Percentiles rank a stretch among this genome's conserved stretches.
Conservation (phyloP, 2,888 invertebrate genomes). For the Drosophila ochracea region DNA sequence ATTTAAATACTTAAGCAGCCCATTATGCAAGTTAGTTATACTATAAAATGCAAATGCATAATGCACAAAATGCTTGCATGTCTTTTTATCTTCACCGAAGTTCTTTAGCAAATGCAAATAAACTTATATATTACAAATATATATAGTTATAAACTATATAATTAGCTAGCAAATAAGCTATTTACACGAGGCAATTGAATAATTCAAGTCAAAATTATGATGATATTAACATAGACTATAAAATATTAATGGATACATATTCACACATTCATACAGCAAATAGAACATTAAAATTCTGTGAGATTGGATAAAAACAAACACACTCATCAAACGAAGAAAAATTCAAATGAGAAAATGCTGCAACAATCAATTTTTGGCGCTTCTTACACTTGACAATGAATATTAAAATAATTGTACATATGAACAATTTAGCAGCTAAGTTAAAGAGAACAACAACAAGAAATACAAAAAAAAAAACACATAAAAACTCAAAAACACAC, state of each 20-base stretch:
- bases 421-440: slow-evolving; percentile 45
- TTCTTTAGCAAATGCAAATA: slow-evolving; percentile 54
- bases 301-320: slow-evolving; percentile 20
- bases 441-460: slow-evolving; percentile 25
- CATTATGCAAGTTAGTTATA: slow-evolving; percentile 14
- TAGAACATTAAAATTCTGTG: slow-evolving; percentile 36
- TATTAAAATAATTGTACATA: slow-evolving; percentile 50
- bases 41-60: slow-evolving; percentile 8
- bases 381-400: slow-evolving; percentile 48
- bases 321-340: slow-evolving; percentile 12
- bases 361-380: slow-evolving; percentile 75
- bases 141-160: slow-evolving; percentile 19
- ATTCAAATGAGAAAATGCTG: slow-evolving; percentile 47
- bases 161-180: slow-evolving; percentile 40
- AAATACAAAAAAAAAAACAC: slow-evolving; percentile 4
- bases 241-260: slow-evolving; percentile 12
- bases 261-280: slow-evolving; percentile 19
- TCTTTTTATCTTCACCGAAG: slow-evolving; percentile 72
- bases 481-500: slow-evolving; percentile 4
- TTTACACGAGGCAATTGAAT: slow-evolving; percentile 30
- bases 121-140: slow-evolving; percentile 13
- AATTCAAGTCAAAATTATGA: slow-evolving; percentile 19
- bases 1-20: slow-evolving; percentile 17
- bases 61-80: slow-evolving; percentile 57
- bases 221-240: slow-evolving; percentile 35